Evolutionary conservation across 92 coral and sea anemone genomes (phyloP).

Genomic region (Zoanthus solanderi): DNA sequence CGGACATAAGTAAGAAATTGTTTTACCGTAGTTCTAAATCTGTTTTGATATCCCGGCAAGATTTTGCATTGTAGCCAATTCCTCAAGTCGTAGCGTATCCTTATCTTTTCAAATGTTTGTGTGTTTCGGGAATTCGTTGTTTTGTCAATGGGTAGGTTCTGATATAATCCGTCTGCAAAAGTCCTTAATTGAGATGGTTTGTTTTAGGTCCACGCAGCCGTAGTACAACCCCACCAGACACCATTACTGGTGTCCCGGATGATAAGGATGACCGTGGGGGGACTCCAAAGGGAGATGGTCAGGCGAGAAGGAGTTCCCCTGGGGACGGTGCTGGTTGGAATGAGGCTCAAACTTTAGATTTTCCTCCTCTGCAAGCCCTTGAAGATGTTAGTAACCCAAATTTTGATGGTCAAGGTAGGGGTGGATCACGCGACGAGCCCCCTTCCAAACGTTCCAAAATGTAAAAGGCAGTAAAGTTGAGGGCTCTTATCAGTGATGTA

Average conservation of each 20-base stretch:
- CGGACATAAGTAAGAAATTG: no score
- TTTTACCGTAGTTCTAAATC: no score
- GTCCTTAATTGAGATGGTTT: not conserved
- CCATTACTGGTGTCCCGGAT: slow-evolving; percentile 62
- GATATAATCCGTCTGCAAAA: not conserved
- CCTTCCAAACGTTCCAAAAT: slow-evolving; percentile 77
- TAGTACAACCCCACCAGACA: slow-evolving; percentile 69
- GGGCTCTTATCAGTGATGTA: not conserved
- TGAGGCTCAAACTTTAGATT: slow-evolving; percentile 56
- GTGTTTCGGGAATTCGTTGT: not conserved
- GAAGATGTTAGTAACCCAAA: slow-evolving; percentile 71
- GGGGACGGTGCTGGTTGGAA: slow-evolving; percentile 41
- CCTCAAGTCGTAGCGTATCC: no score
- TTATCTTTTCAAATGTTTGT: not conserved
- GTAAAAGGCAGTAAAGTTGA: not conserved
- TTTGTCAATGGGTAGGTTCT: not conserved
- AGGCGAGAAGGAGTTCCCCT: slow-evolving; percentile 34
- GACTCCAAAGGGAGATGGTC: slow-evolving; percentile 43
- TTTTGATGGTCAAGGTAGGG: slow-evolving; percentile 71
- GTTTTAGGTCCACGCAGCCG: slow-evolving; percentile 59
- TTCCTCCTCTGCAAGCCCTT: slow-evolving; percentile 69
- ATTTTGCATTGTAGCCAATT: no score
- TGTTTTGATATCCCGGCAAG: no score
- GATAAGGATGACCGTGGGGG: slow-evolving; percentile 75
- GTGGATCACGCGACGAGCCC: slow-evolving; percentile 69